phyloP scores from a whole-genome alignment of 2,113 vertebrate genomes.

The Bungarus multicinctus region DNA sequence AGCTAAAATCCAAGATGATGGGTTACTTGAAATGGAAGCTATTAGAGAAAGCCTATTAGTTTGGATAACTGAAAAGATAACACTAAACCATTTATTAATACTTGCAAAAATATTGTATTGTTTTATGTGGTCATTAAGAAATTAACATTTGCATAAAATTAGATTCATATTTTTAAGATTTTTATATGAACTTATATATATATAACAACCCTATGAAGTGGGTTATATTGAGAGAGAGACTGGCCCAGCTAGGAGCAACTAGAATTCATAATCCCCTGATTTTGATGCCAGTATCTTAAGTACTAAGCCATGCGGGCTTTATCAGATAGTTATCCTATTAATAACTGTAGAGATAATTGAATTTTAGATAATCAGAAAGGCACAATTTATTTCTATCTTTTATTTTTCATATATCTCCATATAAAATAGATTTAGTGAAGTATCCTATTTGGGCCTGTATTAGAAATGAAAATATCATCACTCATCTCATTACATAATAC shows the following conservation, averaged over 20 bases:
- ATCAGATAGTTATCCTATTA: neutral
- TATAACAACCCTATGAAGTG: too few species aligned
- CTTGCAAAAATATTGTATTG: neutral
- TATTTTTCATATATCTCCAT: neutral
- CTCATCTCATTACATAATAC: neutral
- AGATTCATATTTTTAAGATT: neutral
- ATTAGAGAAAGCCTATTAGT: neutral
- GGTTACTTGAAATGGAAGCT: neutral
- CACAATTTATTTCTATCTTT: neutral
- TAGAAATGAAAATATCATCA: neutral
- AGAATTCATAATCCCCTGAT: too few species aligned
- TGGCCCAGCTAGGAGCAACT: too few species aligned
- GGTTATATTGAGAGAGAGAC: too few species aligned
- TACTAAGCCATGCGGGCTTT: neutral
- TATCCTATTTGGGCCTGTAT: neutral
- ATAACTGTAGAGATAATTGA: neutral
- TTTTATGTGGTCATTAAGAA: neutral
- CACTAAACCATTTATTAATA: neutral
- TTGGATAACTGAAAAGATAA: neutral
- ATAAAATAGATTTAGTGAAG: neutral
- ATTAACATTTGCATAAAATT: neutral
- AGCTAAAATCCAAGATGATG: neutral
- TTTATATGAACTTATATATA: neutral
- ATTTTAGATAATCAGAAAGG: neutral
- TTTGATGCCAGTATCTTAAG: neutral